These are phyloP conservation scores for Harpalus rufipes DNA, from an alignment of 2,888 invertebrate species.

Conservation along the genomic window DNA sequence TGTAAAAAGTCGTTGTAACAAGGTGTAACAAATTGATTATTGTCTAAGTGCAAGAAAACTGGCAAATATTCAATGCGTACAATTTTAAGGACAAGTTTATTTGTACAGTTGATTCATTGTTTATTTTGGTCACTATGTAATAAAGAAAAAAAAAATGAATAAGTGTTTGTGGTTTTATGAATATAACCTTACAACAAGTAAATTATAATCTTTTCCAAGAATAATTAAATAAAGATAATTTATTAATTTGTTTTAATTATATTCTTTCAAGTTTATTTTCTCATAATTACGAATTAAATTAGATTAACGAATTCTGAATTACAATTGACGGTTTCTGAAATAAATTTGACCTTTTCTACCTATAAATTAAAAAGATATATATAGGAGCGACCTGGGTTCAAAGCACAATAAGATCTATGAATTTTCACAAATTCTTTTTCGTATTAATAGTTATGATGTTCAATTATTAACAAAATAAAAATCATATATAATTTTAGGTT, in stretches of 20 bases:
- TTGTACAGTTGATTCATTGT: constrained; percentile 5
- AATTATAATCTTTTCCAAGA: neutral
- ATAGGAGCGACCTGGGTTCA: too few relatives aligned
- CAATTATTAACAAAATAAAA: neutral
- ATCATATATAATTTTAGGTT: neutral
- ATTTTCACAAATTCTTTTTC: too few relatives aligned
- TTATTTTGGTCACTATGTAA: neutral
- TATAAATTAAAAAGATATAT: too few relatives aligned
- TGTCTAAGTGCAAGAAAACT: neutral
- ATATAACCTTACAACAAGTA: neutral
- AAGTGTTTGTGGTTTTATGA: neutral
- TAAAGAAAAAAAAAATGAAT: neutral
- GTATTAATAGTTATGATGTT: neutral
- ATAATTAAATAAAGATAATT: constrained; percentile 15
- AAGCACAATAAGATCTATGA: too few relatives aligned
- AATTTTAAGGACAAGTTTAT: neutral
- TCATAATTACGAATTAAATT: neutral
- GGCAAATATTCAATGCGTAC: neutral
- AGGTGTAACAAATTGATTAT: neutral
- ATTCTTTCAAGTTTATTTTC: neutral
- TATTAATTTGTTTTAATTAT: constrained; percentile 29
- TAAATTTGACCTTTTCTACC: too few relatives aligned
- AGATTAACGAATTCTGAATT: too few relatives aligned
- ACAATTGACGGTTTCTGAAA: too few relatives aligned
- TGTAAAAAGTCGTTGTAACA: neutral